These are phyloP conservation scores for Nomada goodeniana DNA, from an alignment of 2,888 invertebrate genomes.

Conservation along the genomic window DNA sequence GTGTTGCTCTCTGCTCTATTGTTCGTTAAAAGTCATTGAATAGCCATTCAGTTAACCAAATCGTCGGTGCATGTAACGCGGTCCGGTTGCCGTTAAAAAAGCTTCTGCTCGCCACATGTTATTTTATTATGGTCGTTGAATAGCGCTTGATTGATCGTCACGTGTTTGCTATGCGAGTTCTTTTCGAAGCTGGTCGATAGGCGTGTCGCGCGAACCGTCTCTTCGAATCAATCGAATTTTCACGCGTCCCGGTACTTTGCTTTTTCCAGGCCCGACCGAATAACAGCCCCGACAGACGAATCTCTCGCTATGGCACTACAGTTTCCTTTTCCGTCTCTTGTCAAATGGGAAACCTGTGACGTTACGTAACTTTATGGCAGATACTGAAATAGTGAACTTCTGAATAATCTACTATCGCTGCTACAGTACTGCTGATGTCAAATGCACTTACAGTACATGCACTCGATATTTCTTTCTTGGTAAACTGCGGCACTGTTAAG, in stretches of 20 bases:
- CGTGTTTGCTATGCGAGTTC: conserved; percentile 69
- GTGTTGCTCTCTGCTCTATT: conserved; percentile 41
- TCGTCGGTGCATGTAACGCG: conserved; percentile 56
- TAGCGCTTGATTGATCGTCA: conserved; percentile 74
- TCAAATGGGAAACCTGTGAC: background rate
- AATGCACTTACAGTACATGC: background rate
- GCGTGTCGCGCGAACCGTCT: conserved; percentile 15
- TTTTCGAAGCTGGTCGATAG: conserved; percentile 21
- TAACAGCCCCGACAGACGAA: conserved; percentile 11
- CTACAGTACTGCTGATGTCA: background rate
- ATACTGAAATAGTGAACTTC: background rate
- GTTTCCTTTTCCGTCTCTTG: background rate
- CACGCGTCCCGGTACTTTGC: background rate
- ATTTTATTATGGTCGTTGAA: conserved; percentile 74
- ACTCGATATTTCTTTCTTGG: conserved; percentile 15
- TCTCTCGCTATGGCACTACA: background rate
- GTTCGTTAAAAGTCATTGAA: conserved; percentile 69
- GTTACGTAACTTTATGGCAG: background rate
- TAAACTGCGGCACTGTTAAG: conserved; percentile 34
- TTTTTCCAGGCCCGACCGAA: background rate
- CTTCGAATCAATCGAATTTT: conserved; percentile 28
- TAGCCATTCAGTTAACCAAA: conserved; percentile 62
- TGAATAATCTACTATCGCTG: background rate
- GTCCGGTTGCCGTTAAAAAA: conserved; percentile 41
- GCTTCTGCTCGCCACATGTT: conserved; percentile 47